phyloP scores from a whole-genome alignment of 30 jellyfish, hydroid and myxozoan species.

The Nemopilema nomurai region DNA sequence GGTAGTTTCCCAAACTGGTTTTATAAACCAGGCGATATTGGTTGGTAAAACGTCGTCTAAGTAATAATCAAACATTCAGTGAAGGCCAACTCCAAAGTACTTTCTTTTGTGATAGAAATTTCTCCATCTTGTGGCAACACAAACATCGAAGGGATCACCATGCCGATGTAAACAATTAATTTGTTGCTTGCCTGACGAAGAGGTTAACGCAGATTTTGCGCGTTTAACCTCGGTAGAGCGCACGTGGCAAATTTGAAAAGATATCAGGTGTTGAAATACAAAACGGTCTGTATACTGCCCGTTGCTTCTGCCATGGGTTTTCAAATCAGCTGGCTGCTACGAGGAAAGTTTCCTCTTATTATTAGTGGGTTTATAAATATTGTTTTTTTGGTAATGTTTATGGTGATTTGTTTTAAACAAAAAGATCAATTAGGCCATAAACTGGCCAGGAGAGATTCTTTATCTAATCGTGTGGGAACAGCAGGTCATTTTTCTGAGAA shows the following conservation, averaged over 20 bases:
- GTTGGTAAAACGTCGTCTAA: no score
- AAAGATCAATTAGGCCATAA: neutral
- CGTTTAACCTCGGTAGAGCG: neutral
- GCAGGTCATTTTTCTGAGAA: neutral
- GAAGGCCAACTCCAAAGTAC: no score
- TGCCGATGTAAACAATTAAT: neutral
- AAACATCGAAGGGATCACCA: neutral
- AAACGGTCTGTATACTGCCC: neutral
- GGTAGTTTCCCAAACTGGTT: no score
- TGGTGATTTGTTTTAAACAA: no score
- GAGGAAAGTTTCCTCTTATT: constrained; percentile 1
- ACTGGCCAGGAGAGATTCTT: neutral
- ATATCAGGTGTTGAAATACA: neutral
- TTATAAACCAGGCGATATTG: no score
- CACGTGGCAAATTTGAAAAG: neutral
- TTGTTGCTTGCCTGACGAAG: neutral
- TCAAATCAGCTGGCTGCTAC: neutral
- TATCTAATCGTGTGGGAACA: neutral
- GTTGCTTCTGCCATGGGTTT: neutral
- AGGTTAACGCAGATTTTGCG: neutral
- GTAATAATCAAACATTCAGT: no score
- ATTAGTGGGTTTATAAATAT: constrained; percentile 13
- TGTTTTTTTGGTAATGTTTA: neutral
- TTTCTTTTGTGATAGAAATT: no score
- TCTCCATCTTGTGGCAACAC: no score